Base-by-base conservation (phyloP, 2,113 vertebrate species). In the Macaca nemestrina region DNA sequence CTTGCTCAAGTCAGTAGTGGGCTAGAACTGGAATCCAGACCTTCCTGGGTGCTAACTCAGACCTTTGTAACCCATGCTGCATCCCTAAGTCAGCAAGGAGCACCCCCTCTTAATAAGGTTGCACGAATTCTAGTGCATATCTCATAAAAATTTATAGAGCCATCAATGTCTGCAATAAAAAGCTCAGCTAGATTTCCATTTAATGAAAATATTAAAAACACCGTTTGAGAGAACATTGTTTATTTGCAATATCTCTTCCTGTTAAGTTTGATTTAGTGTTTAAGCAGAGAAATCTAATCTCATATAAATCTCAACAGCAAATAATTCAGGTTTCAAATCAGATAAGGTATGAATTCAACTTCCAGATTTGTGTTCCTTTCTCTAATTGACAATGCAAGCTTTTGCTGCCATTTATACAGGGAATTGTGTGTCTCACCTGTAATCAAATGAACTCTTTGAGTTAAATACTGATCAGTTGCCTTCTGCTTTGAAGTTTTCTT, bases 291-390 rank as follows among this genome's bases (percentile, higher is more conserved):
- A n/a, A 91, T 4, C 5, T 64, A 78, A 95, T 98, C 32, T 83
- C 73, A 90, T 61, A 93, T 86, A 97, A 97, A 90, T 96, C 89
- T 92, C 93, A 93, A 87, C 25, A 92, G 90, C 88, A 97, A 98
- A 98, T 93, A 90, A 96, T 97, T 96, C 96, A 97, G 80, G 88
- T 94, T 97, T 97, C 80, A 95, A 96, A 82, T 94, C 80, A 93
- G 43, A 93, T 96, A 88, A 93, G 0, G 18, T 61, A 94, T 92
- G 70, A 91, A 95, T 90, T 95, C 61, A 43, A 70, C 82, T 93
- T 94, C 40, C 82, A 95, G 40, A 82, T 93, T 76, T 97, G 50
- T 93, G 81, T 67, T 95, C 79, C 84, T 97, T n/a, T 97, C 90
- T 98, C 95, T 98, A 98, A 95, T 86, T 96, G 94, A 94, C 85